Evolutionary conservation across 2,888 invertebrate genomes (phyloP).

Genomic region (Drosophila conformis): DNA sequence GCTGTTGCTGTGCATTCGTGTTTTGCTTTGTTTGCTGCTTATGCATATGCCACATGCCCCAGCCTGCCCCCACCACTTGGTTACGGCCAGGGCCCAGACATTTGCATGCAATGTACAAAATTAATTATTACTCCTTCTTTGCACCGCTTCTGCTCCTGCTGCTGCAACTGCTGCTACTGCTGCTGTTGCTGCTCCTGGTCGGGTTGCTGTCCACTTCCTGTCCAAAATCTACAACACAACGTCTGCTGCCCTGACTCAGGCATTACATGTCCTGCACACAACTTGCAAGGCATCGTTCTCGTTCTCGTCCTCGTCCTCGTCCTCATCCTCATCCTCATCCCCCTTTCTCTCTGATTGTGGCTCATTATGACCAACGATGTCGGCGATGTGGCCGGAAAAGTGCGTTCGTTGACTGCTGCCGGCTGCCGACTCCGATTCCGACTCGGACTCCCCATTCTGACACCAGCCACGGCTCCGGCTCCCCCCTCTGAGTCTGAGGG

Average conservation of each 20-base stretch:
- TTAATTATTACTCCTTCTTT: slow-evolving; percentile 80
- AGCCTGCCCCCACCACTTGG: slow-evolving; percentile 17
- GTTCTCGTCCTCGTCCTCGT: not conserved
- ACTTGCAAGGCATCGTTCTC: slow-evolving; percentile 57
- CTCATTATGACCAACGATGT: slow-evolving; percentile 67
- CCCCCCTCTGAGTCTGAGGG: slow-evolving; percentile 40
- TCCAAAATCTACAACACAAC: slow-evolving; percentile 71
- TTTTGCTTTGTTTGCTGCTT: slow-evolving; percentile 66
- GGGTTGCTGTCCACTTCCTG: slow-evolving; percentile 56
- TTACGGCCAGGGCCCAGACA: slow-evolving; percentile 63
- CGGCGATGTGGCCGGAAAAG: slow-evolving; percentile 72
- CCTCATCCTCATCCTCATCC: not conserved
- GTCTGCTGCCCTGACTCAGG: slow-evolving; percentile 50
- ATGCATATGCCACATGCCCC: slow-evolving; percentile 68
- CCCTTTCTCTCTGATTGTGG: slow-evolving; percentile 36
- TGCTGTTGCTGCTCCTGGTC: slow-evolving; percentile 1
- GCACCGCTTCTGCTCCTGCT: slow-evolving; percentile 7
- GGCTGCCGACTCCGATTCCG: slow-evolving; percentile 45
- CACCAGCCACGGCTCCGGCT: slow-evolving; percentile 18
- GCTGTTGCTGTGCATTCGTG: slow-evolving; percentile 40
- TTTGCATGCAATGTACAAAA: slow-evolving; percentile 82
- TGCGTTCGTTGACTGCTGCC: slow-evolving; percentile 76
- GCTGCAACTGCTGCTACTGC: not conserved
- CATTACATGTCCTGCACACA: slow-evolving; percentile 65
- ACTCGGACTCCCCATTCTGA: slow-evolving; percentile 40